These are phyloP conservation scores for Metaphire vulgaris DNA, from an alignment of 1,140 invertebrate species.

Conservation along the genomic window DNA sequence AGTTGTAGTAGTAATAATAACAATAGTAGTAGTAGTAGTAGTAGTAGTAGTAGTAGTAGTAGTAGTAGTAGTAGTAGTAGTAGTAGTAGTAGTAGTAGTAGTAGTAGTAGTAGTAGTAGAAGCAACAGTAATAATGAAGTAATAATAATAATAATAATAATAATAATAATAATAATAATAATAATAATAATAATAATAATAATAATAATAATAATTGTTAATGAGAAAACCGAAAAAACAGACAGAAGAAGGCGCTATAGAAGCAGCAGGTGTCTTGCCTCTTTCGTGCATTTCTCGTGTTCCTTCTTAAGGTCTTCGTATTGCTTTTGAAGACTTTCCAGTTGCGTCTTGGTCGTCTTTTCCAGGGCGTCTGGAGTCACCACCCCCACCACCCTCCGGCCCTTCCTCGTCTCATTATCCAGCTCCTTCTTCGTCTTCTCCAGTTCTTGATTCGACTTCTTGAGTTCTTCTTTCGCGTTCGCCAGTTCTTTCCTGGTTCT, in stretches of 20 bases:
- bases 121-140: not conserved
- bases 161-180: not conserved
- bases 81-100: constrained; percentile 1
- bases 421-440: constrained; percentile 1
- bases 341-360: not conserved
- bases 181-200: not conserved
- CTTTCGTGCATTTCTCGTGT: not conserved
- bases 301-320: not conserved
- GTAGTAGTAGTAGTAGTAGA: not conserved
- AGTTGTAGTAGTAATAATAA: not conserved
- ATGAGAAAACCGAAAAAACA: not conserved
- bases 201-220: not conserved
- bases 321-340: not conserved
- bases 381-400: not conserved
- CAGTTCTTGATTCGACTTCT: not conserved
- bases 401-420: not conserved
- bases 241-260: no score
- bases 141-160: constrained; percentile 2
- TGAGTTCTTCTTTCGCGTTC: not conserved
- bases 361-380: no score
- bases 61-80: constrained; percentile 15
- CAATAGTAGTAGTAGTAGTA: constrained; percentile 11
- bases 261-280: no score
- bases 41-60: constrained; percentile 5
- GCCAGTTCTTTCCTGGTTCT: not conserved